A percentile compares a stretch with the other conserved stretches of the same genome.
Evolutionary conservation across 2,888 invertebrate species (phyloP).

Genomic region (Asteroscopus sphinx): DNA sequence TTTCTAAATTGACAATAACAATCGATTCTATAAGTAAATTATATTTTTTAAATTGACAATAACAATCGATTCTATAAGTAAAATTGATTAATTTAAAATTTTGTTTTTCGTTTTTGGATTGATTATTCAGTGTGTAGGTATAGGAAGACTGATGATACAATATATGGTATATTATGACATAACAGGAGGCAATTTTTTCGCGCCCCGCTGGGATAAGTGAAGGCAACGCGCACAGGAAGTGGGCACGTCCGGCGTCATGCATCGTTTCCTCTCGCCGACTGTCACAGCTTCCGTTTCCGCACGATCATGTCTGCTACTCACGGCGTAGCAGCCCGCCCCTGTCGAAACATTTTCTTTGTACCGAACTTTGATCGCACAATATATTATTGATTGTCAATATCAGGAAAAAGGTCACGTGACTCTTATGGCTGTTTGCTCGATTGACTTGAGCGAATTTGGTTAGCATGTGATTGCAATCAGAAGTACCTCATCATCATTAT

Average conservation of each 20-base stretch:
- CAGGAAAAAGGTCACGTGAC: conserved; percentile 87
- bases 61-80: too few relatives aligned
- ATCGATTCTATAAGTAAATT: too few relatives aligned
- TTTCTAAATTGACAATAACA: too few relatives aligned
- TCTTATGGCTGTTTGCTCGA: conserved; percentile 62
- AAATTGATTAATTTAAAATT: too few relatives aligned
- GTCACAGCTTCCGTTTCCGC: conserved; percentile 86
- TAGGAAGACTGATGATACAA: conserved; percentile 5
- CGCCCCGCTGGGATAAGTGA: conserved; percentile 86
- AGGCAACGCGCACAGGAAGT: conserved; percentile 83
- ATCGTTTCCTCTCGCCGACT: conserved; percentile 81
- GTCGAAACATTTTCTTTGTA: conserved; percentile 74
- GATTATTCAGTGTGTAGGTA: too few relatives aligned
- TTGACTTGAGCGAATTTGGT: conserved; percentile 67
- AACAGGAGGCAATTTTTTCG: conserved; percentile 70
- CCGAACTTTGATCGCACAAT: conserved; percentile 83
- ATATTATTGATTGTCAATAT: conserved; percentile 88
- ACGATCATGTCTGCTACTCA: conserved; percentile 74
- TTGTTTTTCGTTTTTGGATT: too few relatives aligned
- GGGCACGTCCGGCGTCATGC: conserved; percentile 84
- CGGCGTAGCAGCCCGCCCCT: conserved; percentile 73
- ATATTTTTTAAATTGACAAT: too few relatives aligned
- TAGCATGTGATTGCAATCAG: conserved; percentile 16
- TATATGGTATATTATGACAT: conserved; percentile 59
- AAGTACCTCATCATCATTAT: too few relatives aligned